Conservation (phyloP, 2,797 vertebrate species). For the Chloroceryle amazona region DNA sequence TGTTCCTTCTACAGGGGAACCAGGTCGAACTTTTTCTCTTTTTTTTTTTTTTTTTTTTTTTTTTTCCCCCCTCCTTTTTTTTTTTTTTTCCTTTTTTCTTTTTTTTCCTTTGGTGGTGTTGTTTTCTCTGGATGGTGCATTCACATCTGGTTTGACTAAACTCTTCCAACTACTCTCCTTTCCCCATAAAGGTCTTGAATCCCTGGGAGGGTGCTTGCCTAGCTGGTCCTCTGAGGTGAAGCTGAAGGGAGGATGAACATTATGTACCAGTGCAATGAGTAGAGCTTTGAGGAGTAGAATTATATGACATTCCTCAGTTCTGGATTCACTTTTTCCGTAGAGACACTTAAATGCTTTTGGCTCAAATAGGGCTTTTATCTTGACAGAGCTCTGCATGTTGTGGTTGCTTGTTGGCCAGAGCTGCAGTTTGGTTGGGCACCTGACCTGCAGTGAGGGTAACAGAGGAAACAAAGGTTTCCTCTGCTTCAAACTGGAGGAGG, state of each 20-base stretch:
- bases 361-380: constrained; percentile 11
- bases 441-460: constrained; percentile 6
- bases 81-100: too few species aligned
- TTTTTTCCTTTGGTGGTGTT: too few species aligned
- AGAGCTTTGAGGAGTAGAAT: neutral
- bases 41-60: too few species aligned
- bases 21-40: too few species aligned
- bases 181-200: constrained; percentile 75
- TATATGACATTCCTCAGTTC: constrained; percentile 15
- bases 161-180: constrained; percentile 24
- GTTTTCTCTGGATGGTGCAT: constrained; percentile 21
- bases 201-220: constrained; percentile 69
- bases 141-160: constrained; percentile 80
- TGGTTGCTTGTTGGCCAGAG: constrained; percentile 23
- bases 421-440: constrained; percentile 20
- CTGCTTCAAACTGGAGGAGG: neutral
- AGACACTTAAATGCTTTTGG: constrained; percentile 27
- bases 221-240: constrained; percentile 71
- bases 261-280: constrained; percentile 44
- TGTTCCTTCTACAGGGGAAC: too few species aligned
- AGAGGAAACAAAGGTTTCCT: neutral
- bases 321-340: constrained; percentile 56
- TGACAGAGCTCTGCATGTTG: constrained; percentile 34
- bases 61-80: too few species aligned
- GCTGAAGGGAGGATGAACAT: constrained; percentile 74